Conservation (phyloP, 2,113 vertebrate species). For the Brachyhypopomus occidentalis region DNA sequence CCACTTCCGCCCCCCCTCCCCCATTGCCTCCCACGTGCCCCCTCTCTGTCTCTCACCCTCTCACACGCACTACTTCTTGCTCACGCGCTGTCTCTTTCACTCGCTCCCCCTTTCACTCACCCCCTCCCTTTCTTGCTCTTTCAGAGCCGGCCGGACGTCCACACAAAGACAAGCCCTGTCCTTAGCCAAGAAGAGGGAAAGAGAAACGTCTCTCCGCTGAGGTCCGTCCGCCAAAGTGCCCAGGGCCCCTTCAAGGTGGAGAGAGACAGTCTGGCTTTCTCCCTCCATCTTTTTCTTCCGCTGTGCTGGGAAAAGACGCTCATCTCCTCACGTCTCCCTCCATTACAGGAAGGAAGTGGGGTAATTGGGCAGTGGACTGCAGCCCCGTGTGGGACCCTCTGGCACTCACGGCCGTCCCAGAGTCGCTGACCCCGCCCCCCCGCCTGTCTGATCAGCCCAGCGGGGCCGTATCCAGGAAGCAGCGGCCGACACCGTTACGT, state of each 20-base stretch:
- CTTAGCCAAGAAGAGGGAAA: not conserved
- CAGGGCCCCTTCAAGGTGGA: constrained; percentile 4
- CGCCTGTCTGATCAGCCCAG: not conserved
- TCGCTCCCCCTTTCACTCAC: not conserved
- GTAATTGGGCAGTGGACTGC: not conserved
- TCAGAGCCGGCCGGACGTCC: constrained; percentile 33
- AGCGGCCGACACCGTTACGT: not conserved
- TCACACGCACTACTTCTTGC: not conserved
- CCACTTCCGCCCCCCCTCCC: not conserved
- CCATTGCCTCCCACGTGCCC: constrained; percentile 1
- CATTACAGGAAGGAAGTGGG: constrained; percentile 29
- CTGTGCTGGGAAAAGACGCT: too few species aligned
- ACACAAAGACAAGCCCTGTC: constrained; percentile 42
- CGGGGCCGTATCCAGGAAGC: not conserved
- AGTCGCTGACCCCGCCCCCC: not conserved
- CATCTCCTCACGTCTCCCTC: not conserved
- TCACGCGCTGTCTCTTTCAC: not conserved
- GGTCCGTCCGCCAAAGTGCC: constrained; percentile 27
- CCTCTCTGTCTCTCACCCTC: constrained; percentile 40
- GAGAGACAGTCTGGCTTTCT: constrained; percentile 11
- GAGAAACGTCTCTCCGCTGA: constrained; percentile 23
- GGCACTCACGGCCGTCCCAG: not conserved
- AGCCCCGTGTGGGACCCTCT: not conserved
- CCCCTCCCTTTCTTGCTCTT: constrained; percentile 30
- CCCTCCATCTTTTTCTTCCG: not conserved